phyloP scores from a whole-genome alignment of 1,140 invertebrate genomes.

The Drosophila parvula region DNA sequence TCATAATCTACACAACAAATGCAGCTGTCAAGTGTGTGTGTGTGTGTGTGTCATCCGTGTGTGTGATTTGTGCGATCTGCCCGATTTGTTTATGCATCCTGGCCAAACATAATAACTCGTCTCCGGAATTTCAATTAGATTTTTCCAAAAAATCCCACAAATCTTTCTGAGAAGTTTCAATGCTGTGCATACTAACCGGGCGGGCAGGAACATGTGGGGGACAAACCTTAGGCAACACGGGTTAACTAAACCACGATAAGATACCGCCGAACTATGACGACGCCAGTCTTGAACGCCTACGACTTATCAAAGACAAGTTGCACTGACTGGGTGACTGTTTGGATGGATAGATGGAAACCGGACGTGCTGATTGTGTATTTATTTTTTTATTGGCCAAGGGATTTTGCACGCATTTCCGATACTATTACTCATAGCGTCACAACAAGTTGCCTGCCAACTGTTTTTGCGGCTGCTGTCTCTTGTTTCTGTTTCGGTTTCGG shows the following conservation, averaged over 20 bases:
- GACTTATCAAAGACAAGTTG: slow-evolving; percentile 52
- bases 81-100: slow-evolving; percentile 61
- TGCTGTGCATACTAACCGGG: slow-evolving; percentile 39
- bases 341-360: slow-evolving; percentile 27
- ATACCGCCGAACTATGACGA: slow-evolving; percentile 59
- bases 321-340: slow-evolving; percentile 20
- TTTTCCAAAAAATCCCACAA: slow-evolving; percentile 8
- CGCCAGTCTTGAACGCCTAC: slow-evolving; percentile 47
- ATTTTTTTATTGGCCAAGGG: slow-evolving; percentile 55
- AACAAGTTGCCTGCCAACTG: slow-evolving; percentile 49
- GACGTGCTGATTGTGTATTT: slow-evolving; percentile 52
- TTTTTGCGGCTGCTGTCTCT: slow-evolving; percentile 7
- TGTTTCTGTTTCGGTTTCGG: slow-evolving; percentile 12
- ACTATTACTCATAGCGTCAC: slow-evolving; percentile 60
- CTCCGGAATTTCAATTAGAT: slow-evolving; percentile 41
- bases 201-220: neutral
- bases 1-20: slow-evolving; percentile 59
- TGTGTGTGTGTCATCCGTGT: slow-evolving; percentile 2
- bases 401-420: slow-evolving; percentile 72
- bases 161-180: slow-evolving; percentile 33
- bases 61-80: slow-evolving; percentile 32
- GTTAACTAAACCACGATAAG: slow-evolving; percentile 71
- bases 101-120: slow-evolving; percentile 37
- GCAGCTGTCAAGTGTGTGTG: slow-evolving; percentile 66
- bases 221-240: slow-evolving; percentile 36